Conservation (phyloP, 2,888 invertebrate genomes). For the Epinotia nisella region DNA sequence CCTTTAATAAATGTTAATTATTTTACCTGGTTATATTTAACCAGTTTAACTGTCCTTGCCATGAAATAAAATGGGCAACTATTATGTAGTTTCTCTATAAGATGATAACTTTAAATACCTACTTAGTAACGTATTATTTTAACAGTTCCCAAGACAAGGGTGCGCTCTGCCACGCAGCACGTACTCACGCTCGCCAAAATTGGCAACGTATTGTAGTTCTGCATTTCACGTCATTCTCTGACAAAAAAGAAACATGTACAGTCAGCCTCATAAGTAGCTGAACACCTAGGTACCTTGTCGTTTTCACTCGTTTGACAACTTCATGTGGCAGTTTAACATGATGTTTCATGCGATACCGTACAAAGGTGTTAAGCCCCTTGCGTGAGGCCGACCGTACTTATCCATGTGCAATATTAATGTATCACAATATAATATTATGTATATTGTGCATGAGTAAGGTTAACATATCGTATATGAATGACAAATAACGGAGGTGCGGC, state of each 20-base stretch:
- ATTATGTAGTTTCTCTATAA: too few species aligned
- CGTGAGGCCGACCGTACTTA: too few species aligned
- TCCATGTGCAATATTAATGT: background rate
- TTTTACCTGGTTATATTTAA: background rate
- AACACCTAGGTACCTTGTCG: too few species aligned
- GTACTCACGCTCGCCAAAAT: background rate
- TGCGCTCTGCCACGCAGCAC: background rate
- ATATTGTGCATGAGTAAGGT: background rate
- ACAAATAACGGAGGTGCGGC: conserved; percentile 10
- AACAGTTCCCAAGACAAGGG: background rate
- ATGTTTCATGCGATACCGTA: too few species aligned
- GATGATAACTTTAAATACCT: background rate
- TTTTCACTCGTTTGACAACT: too few species aligned
- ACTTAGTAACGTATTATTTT: background rate
- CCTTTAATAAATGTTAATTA: background rate
- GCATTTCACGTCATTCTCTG: background rate
- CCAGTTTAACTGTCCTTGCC: background rate
- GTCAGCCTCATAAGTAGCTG: too few species aligned
- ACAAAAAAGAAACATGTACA: background rate
- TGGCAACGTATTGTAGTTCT: background rate
- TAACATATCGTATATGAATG: background rate
- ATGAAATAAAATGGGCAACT: too few species aligned
- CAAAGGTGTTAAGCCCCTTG: too few species aligned
- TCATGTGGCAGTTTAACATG: too few species aligned
- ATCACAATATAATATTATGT: background rate